Conservation (phyloP, 2,888 invertebrate species). For the Drosophila neonasuta region DNA sequence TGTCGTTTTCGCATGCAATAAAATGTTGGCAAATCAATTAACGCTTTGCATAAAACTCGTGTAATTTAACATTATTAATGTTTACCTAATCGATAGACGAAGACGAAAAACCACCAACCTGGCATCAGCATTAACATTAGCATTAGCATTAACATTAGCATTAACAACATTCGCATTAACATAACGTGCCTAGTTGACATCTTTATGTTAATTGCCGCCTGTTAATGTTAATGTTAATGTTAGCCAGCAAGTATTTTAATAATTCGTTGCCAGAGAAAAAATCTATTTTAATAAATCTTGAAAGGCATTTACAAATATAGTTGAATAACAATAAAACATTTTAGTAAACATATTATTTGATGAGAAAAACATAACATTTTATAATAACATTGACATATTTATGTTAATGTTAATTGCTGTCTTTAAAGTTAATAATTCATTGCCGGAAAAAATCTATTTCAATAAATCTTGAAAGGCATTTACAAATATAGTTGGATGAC, state of each 20-base stretch:
- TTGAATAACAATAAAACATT: no score
- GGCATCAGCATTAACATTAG: conserved; percentile 14
- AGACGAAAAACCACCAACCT: conserved; percentile 25
- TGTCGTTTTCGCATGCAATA: conserved; percentile 29
- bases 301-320: no score
- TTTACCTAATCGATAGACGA: conserved; percentile 43
- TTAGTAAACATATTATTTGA: not conserved
- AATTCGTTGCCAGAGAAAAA: no score
- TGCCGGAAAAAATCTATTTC: no score
- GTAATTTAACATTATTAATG: conserved; percentile 46
- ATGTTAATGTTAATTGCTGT: no score
- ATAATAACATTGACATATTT: no score
- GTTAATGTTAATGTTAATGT: not conserved
- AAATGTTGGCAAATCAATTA: conserved; percentile 48
- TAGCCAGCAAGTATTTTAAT: not conserved
- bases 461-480: no score
- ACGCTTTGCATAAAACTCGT: conserved; percentile 15
- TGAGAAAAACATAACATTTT: not conserved
- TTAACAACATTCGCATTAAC: no score
- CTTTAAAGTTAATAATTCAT: no score
- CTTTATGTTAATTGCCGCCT: conserved; percentile 1
- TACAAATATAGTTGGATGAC: no score
- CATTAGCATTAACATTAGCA: conserved; percentile 13
- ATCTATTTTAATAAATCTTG: no score
- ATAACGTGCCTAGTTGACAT: not conserved